These are phyloP conservation scores for Xestia sexstrigata DNA, from an alignment of 2,888 invertebrate genomes.

Conservation along the genomic window DNA sequence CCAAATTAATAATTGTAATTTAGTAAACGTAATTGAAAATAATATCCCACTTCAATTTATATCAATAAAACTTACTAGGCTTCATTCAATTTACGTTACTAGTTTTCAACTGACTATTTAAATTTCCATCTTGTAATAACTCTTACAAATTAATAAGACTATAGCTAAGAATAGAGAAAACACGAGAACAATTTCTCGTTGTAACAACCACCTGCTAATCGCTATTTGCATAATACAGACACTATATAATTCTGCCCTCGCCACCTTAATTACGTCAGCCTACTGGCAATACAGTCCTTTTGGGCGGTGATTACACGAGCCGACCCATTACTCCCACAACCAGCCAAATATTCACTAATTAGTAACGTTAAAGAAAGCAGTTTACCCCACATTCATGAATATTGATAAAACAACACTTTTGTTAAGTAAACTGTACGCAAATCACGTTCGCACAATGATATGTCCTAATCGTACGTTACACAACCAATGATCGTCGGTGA, in stretches of 20 bases:
- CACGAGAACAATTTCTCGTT: conserved; percentile 33
- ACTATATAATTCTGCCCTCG: conserved; percentile 60
- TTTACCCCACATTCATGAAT: conserved; percentile 85
- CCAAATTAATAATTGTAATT: not conserved
- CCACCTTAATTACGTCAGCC: conserved; percentile 69
- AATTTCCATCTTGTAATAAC: not conserved
- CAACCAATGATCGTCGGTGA: conserved; percentile 84
- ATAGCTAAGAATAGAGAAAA: conserved; percentile 1
- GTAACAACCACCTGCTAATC: conserved; percentile 51
- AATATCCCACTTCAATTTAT: conserved; percentile 9
- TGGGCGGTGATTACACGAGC: conserved; percentile 62
- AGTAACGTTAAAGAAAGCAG: conserved; percentile 67
- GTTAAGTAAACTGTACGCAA: conserved; percentile 77
- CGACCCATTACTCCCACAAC: conserved; percentile 67
- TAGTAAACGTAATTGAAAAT: not conserved
- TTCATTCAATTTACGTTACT: not conserved
- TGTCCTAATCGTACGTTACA: conserved; percentile 87
- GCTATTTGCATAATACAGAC: conserved; percentile 59
- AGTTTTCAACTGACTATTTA: not conserved
- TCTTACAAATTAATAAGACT: conserved; percentile 5
- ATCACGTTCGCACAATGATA: conserved; percentile 87
- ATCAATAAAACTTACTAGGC: not conserved
- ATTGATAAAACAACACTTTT: conserved; percentile 81
- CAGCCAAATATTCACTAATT: conserved; percentile 74
- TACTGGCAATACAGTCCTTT: conserved; percentile 60